These are phyloP conservation scores for Chirona hameri DNA, from an alignment of 2,888 invertebrate species.

Conservation along the genomic window DNA sequence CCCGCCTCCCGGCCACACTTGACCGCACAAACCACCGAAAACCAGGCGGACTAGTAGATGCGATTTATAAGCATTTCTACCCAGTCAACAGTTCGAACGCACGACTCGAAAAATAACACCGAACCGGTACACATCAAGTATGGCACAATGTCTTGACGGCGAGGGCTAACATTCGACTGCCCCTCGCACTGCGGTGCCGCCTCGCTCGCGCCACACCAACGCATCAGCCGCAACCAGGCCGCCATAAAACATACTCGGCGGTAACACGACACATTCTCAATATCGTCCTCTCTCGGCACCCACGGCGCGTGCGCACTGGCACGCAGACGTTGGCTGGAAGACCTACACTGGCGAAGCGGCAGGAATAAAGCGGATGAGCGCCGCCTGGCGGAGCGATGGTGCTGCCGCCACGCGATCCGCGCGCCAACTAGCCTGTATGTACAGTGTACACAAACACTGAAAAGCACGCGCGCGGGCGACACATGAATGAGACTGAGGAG, in stretches of 20 bases:
- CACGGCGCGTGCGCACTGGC: neutral
- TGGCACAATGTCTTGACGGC: slow-evolving; percentile 1
- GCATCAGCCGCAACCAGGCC: too few relatives aligned
- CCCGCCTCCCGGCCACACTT: too few relatives aligned
- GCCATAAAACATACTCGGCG: too few relatives aligned
- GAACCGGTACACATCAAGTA: slow-evolving; percentile 6
- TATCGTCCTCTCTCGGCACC: neutral
- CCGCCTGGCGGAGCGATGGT: neutral
- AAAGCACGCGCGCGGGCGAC: neutral
- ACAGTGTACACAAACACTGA: slow-evolving; percentile 7
- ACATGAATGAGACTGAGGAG: neutral
- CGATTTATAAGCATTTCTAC: slow-evolving; percentile 26
- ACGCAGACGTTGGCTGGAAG: neutral
- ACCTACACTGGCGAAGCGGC: slow-evolving; percentile 13
- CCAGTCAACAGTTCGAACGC: slow-evolving; percentile 22
- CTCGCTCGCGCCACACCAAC: too few relatives aligned
- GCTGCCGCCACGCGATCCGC: neutral
- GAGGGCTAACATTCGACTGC: neutral
- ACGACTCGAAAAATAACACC: slow-evolving; percentile 13
- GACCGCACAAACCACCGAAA: too few relatives aligned
- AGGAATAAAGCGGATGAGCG: neutral
- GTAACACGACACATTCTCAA: too few relatives aligned
- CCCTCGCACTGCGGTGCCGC: neutral
- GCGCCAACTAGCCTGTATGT: neutral
- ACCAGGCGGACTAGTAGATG: neutral